Conservation (phyloP, 2,888 invertebrate genomes). For the Tenodera sinensis region DNA sequence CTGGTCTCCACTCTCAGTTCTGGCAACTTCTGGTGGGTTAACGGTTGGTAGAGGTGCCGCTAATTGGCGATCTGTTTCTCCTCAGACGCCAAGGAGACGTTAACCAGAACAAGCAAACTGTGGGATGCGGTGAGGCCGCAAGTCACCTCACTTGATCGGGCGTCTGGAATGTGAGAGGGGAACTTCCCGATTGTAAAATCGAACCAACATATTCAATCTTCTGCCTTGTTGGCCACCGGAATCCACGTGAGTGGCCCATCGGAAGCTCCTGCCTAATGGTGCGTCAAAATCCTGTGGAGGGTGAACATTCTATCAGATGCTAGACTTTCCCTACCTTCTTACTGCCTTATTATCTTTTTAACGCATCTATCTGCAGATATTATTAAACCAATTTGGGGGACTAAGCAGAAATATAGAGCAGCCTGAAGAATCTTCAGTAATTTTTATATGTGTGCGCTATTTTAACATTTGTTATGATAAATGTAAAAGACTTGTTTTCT, state of each 20-base stretch:
- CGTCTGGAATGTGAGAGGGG: conserved; percentile 3
- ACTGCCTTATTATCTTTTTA: too few species aligned
- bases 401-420: too few species aligned
- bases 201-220: conserved; percentile 10
- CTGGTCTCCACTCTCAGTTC: too few species aligned
- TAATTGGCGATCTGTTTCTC: background rate
- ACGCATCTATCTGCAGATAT: too few species aligned
- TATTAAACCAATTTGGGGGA: too few species aligned
- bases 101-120: background rate
- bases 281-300: background rate
- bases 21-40: too few species aligned
- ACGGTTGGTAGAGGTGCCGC: background rate
- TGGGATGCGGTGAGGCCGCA: background rate
- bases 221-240: background rate
- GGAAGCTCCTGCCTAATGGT: background rate
- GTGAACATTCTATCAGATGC: background rate
- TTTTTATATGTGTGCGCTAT: too few species aligned
- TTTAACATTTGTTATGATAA: too few species aligned
- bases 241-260: background rate
- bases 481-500: too few species aligned
- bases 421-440: too few species aligned
- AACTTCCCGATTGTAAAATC: background rate
- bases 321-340: background rate
- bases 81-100: background rate
- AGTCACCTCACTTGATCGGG: conserved; percentile 6